Evolutionary conservation across 2,888 invertebrate species (phyloP).

Genomic region (Tanaodytes sp.): DNA sequence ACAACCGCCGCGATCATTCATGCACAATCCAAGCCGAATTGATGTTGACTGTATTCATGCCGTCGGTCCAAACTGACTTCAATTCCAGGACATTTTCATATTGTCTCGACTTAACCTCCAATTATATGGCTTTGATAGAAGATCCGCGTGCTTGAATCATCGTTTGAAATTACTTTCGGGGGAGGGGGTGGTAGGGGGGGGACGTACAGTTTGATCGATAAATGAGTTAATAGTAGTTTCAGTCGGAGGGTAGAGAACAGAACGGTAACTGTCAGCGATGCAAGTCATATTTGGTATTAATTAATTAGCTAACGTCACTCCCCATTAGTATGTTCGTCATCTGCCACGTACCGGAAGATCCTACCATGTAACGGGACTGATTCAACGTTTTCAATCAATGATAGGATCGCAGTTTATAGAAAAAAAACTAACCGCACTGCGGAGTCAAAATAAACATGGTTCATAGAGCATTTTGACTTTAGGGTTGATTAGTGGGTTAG

Average conservation of each 20-base stretch:
- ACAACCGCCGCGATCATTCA: slow-evolving; percentile 25
- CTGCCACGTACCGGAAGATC: slow-evolving; percentile 53
- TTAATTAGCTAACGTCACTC: slow-evolving; percentile 67
- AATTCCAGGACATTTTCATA: slow-evolving; percentile 37
- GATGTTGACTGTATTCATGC: slow-evolving; percentile 15
- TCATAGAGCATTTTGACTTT: too few species aligned
- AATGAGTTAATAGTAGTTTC: slow-evolving; percentile 49
- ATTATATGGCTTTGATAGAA: slow-evolving; percentile 44
- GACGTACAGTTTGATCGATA: slow-evolving; percentile 45
- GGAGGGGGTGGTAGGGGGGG: too few species aligned
- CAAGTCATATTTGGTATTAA: slow-evolving; percentile 65
- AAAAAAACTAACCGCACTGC: too few species aligned
- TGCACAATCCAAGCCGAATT: slow-evolving; percentile 26
- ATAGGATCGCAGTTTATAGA: too few species aligned
- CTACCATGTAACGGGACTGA: slow-evolving; percentile 15
- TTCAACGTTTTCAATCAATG: slow-evolving; percentile 47
- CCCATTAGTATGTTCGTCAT: slow-evolving; percentile 65
- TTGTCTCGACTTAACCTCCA: slow-evolving; percentile 45
- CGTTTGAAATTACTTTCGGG: slow-evolving; percentile 35
- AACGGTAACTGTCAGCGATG: slow-evolving; percentile 41
- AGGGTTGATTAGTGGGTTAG: too few species aligned
- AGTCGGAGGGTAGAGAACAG: slow-evolving; percentile 38
- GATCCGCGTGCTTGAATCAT: slow-evolving; percentile 29
- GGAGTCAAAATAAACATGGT: too few species aligned
- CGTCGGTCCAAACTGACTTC: slow-evolving; percentile 29